Conservation (phyloP, 2,113 vertebrate genomes). For the Erinaceus europaeus region DNA sequence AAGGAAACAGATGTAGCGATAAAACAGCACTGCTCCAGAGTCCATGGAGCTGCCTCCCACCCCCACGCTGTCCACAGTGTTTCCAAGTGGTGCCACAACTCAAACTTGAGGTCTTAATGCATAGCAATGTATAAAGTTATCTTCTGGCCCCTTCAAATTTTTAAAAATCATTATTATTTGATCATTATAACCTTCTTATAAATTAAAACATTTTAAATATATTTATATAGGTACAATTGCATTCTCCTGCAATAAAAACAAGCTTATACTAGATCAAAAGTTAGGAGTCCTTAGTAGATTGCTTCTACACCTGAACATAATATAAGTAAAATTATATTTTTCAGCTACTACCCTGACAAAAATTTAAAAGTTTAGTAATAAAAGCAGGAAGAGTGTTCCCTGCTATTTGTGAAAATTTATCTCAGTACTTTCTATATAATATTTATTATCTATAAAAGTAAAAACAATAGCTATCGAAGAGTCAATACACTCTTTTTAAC, state of each 20-base stretch:
- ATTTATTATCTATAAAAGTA: conserved; percentile 20
- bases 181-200: not conserved
- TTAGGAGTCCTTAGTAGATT: not conserved
- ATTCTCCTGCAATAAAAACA: not conserved
- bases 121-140: no score
- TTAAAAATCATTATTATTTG: no score
- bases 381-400: not conserved
- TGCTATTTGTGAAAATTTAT: not conserved
- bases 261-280: not conserved
- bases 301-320: not conserved
- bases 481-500: no score
- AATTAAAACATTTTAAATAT: conserved; percentile 4
- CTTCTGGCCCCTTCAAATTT: no score
- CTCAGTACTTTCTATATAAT: not conserved
- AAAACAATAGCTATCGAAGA: not conserved
- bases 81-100: no score
- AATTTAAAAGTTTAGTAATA: not conserved
- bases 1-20: no score
- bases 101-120: no score
- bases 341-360: not conserved
- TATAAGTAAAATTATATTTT: not conserved
- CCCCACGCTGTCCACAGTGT: no score
- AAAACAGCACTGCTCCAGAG: no score
- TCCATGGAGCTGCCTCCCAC: no score
- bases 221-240: not conserved